Conservation (phyloP, 2,797 vertebrate species). For the Girardinus metallicus region DNA sequence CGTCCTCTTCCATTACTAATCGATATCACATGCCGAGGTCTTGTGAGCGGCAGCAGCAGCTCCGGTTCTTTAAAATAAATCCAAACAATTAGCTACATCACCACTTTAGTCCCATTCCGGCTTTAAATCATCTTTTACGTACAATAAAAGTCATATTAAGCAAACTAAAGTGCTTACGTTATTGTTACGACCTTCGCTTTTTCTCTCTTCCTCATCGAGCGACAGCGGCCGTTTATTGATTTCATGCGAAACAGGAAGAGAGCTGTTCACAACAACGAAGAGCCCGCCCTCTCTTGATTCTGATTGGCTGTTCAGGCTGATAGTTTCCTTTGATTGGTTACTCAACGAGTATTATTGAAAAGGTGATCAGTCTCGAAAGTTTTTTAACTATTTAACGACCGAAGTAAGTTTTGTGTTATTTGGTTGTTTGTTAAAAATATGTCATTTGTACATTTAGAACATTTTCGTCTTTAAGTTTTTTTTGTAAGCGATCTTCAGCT, state of each 20-base stretch:
- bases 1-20: conserved; percentile 45
- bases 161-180: background rate
- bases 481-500: background rate
- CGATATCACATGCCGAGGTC: conserved; percentile 76
- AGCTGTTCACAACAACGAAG: conserved; percentile 41
- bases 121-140: too few relatives aligned
- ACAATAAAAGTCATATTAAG: rapidly evolving
- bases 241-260: conserved; percentile 61
- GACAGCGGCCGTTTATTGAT: conserved; percentile 42
- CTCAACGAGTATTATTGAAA: background rate
- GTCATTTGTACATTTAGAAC: background rate
- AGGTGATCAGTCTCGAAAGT: background rate
- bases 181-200: background rate
- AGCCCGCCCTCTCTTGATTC: conserved; percentile 31
- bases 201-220: background rate
- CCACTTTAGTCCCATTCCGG: background rate
- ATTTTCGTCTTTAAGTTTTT: background rate
- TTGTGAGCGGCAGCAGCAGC: conserved; percentile 60
- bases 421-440: background rate
- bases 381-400: background rate
- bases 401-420: background rate
- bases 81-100: background rate
- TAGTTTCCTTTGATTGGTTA: conserved; percentile 37
- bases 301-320: conserved; percentile 48
- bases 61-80: background rate